These are phyloP conservation scores for Synanthedon andrenaeformis DNA, from an alignment of 2,888 invertebrate genomes.

Conservation along the genomic window DNA sequence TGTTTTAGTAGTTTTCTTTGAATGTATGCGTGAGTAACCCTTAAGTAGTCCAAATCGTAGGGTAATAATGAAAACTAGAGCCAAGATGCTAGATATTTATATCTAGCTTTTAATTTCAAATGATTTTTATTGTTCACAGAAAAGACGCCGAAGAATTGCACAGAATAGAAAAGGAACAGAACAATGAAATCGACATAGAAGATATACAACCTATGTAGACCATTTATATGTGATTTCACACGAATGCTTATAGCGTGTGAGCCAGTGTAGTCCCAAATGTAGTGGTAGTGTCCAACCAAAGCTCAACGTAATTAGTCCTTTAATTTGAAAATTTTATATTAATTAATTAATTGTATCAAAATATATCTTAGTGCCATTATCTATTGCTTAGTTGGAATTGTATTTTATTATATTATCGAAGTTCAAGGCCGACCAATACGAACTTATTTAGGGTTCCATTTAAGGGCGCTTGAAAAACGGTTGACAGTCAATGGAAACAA, in stretches of 20 bases:
- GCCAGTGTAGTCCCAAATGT: conserved; percentile 45
- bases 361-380: conserved; percentile 28
- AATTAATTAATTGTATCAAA: conserved; percentile 12
- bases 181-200: conserved; percentile 43
- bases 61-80: too few species aligned
- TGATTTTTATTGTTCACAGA: conserved; percentile 25
- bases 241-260: conserved; percentile 9
- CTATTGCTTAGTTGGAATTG: conserved; percentile 4
- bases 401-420: conserved; percentile 1
- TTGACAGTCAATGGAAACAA: too few species aligned
- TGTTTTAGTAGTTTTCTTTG: too few species aligned
- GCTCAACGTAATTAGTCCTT: conserved; percentile 44
- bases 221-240: background rate
- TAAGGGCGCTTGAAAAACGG: too few species aligned
- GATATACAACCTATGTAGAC: conserved; percentile 50
- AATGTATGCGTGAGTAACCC: too few species aligned
- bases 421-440: background rate
- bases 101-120: too few species aligned
- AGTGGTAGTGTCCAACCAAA: conserved; percentile 65
- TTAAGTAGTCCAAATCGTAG: too few species aligned
- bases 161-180: conserved; percentile 40
- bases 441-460: too few species aligned
- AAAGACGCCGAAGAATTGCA: conserved; percentile 60
- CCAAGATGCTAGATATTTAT: too few species aligned
- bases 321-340: conserved; percentile 1